A percentile compares a stretch with the other conserved stretches of the same genome.
Evolutionary conservation across 2,113 vertebrate genomes (phyloP).

Genomic region (Ondatra zibethicus): DNA sequence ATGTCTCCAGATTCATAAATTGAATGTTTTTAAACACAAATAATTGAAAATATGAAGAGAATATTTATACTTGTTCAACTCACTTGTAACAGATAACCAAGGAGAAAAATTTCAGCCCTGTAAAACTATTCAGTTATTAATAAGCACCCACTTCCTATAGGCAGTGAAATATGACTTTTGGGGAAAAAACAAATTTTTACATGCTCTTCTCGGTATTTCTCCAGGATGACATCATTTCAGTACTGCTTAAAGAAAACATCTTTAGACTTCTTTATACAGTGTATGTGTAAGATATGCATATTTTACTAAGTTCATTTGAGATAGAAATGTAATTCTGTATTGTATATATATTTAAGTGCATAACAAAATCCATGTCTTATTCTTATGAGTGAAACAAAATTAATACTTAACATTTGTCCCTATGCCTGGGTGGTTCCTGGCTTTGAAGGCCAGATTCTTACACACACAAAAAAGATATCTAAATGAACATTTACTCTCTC

Average conservation of each 20-base stretch:
- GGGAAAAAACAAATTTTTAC: not conserved
- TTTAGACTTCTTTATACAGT: not conserved
- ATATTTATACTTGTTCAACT: not conserved
- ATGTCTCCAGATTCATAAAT: not conserved
- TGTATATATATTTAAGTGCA: not conserved
- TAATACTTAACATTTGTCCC: not conserved
- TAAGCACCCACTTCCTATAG: conserved; percentile 2
- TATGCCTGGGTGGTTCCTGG: not conserved
- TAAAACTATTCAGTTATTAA: conserved; percentile 45
- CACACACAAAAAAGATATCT: not conserved
- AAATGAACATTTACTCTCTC: not conserved
- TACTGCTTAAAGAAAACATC: not conserved
- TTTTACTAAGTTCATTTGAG: conserved; percentile 13
- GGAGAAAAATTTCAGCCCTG: conserved; percentile 1
- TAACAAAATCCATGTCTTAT: not conserved
- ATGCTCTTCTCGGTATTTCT: not conserved
- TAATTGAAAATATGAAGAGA: conserved; percentile 34
- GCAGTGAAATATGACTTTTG: not conserved
- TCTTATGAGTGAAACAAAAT: conserved; percentile 8
- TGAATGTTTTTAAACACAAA: conserved; percentile 33
- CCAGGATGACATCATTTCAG: conserved; percentile 8
- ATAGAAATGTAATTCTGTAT: not conserved
- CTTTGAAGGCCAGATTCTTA: not conserved
- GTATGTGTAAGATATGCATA: not conserved
- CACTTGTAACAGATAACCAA: conserved; percentile 33